phyloP scores from a whole-genome alignment of 1,140 invertebrate genomes.

The Trigoniulus corallinus region DNA sequence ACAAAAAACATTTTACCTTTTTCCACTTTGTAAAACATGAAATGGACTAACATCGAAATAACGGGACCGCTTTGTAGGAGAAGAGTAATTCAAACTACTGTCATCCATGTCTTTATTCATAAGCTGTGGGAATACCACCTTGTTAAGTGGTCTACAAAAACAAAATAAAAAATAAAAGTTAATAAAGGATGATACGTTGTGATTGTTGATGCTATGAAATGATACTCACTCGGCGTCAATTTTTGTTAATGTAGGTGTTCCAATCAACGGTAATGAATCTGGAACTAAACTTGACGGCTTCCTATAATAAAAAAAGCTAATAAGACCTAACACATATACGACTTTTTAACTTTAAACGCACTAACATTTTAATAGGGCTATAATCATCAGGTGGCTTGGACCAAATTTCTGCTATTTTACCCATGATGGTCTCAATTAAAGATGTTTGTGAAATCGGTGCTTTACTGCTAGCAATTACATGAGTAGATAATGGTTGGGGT shows the following conservation, averaged over 20 bases:
- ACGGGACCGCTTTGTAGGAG: constrained; percentile 2
- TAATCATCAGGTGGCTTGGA: neutral
- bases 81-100: neutral
- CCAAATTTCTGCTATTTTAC: constrained; percentile 18
- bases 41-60: neutral
- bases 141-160: constrained; percentile 7
- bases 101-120: constrained; percentile 4
- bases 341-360: too few relatives aligned
- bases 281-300: neutral
- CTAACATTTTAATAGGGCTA: too few relatives aligned
- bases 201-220: neutral
- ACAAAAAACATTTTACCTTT: neutral
- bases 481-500: neutral
- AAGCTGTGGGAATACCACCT: neutral
- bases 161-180: constrained; percentile 7
- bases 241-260: neutral
- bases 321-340: neutral
- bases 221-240: neutral
- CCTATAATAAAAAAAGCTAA: neutral
- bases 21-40: neutral
- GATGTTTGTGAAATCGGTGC: constrained; percentile 18
- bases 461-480: constrained; percentile 3
- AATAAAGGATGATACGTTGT: neutral
- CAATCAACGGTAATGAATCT: neutral
- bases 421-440: constrained; percentile 20